Evolutionary conservation across 2,888 invertebrate species (phyloP).

Genomic region (Oscheius sp.): DNA sequence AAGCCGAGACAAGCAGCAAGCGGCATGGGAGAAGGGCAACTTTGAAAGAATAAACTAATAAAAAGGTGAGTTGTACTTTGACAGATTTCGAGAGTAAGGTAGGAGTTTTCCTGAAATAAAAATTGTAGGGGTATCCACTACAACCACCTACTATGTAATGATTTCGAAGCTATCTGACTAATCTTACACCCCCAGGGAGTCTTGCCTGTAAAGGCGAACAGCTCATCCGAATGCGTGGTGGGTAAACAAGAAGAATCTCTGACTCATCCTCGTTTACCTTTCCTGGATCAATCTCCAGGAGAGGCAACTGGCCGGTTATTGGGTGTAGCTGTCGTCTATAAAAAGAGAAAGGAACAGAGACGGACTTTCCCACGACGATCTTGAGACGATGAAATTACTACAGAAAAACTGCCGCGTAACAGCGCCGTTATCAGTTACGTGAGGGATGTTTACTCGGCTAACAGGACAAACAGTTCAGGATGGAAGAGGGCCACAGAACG

Average conservation of each 20-base stretch:
- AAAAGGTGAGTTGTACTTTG: neutral
- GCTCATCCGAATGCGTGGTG: conserved; percentile 3
- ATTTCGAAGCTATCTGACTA: too few species aligned
- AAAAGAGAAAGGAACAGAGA: conserved; percentile 13
- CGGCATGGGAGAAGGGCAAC: conserved; percentile 15
- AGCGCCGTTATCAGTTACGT: conserved; percentile 25
- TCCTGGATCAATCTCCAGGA: conserved; percentile 1
- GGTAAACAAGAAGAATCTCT: conserved; percentile 19
- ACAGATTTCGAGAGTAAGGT: neutral
- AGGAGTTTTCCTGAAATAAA: too few species aligned
- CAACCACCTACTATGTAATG: too few species aligned
- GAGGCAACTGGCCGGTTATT: conserved; percentile 2
- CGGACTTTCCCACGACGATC: conserved; percentile 17
- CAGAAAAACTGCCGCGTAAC: neutral
- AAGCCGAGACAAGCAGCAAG: conserved; percentile 24
- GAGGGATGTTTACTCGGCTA: conserved; percentile 19
- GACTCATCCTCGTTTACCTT: conserved; percentile 31
- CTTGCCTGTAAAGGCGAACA: conserved; percentile 8
- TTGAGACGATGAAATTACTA: neutral
- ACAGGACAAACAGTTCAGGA: conserved; percentile 14
- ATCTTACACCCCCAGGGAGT: too few species aligned
- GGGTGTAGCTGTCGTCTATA: neutral
- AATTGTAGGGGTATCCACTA: too few species aligned
- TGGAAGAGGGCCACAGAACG: neutral
- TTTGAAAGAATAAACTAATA: neutral